Evolutionary conservation across 1,140 invertebrate species (phyloP), one percentile per base, ranked within the genome.

Genomic region (Polypedilum vanderplanki): DNA sequence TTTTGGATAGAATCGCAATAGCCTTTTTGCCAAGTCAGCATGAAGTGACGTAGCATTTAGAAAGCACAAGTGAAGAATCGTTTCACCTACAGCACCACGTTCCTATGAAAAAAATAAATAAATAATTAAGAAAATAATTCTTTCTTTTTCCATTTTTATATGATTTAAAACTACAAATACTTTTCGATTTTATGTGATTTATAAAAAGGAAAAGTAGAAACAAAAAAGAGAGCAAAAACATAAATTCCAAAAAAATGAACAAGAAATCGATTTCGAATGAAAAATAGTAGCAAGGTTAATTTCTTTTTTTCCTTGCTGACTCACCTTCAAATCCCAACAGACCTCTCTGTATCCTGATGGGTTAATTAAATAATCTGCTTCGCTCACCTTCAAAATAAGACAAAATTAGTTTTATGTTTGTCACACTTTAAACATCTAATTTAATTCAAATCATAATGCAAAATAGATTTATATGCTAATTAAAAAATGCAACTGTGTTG

Each of bases 51-150:
- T 94, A 0, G 95, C 92, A 77, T 96, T 93, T 3, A 99, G 83
- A 73, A 99, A 86, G 82, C 97, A 99, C 7, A 98, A 84, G 84
- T 98, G 97, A 4, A 99, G 85, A 75, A 96, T 91, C 0, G 94
- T 95, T 85, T 99, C 97, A 0, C 97, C 97, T 0, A 99, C 97
- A 2, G 95, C 93, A 0, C 97, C 97, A 76, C 96, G 87, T 81
- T 98, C 89, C 82, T 93, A 24, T 33, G 12, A 79, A 78, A 64
- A n/a, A 7, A 75, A 70, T 40, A 77, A 75, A 41, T 74, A 33
- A 33, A 33, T 33, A 33, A 33, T 33, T 33, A n/a, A n/a, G 24
- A 5, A 33, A 33, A 33, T 3, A 33, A 1, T 33, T 33, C 5
- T 33, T 5, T 5, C 24, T 33, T 5, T 5, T 33, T 33, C 24